Conservation (phyloP, 2,888 invertebrate species). For the Rhagonycha lutea region DNA sequence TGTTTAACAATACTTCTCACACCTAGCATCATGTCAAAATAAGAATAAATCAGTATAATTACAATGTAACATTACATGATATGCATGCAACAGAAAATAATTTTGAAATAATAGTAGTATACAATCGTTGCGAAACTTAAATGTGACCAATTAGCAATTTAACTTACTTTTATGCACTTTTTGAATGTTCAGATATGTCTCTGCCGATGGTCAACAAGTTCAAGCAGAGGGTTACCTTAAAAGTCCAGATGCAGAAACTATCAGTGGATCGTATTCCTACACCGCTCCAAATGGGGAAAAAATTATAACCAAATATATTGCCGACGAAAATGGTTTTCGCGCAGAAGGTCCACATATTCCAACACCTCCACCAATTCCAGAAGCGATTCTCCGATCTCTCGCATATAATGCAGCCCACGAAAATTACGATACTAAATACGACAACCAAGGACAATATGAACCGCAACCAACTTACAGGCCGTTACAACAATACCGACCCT, state of each 20-base stretch:
- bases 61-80: background rate
- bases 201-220: constrained; percentile 73
- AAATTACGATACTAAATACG: background rate
- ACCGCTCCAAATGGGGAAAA: constrained; percentile 63
- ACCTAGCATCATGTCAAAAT: background rate
- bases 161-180: background rate
- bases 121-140: background rate
- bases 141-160: background rate
- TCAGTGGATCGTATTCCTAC: constrained; percentile 62
- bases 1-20: background rate
- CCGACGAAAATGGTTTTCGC: constrained; percentile 82
- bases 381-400: constrained; percentile 66
- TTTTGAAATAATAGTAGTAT: background rate
- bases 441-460: background rate
- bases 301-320: constrained; percentile 67
- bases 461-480: background rate
- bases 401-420: constrained; percentile 40
- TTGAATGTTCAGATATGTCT: constrained; percentile 61
- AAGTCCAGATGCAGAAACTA: constrained; percentile 53
- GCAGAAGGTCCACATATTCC: constrained; percentile 79
- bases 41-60: background rate
- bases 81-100: background rate
- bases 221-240: constrained; percentile 62
- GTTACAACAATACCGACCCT: background rate
- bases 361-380: constrained; percentile 75